Evolutionary conservation across 2,797 vertebrate genomes (phyloP).

Genomic region (Aulostomus chinensis): DNA sequence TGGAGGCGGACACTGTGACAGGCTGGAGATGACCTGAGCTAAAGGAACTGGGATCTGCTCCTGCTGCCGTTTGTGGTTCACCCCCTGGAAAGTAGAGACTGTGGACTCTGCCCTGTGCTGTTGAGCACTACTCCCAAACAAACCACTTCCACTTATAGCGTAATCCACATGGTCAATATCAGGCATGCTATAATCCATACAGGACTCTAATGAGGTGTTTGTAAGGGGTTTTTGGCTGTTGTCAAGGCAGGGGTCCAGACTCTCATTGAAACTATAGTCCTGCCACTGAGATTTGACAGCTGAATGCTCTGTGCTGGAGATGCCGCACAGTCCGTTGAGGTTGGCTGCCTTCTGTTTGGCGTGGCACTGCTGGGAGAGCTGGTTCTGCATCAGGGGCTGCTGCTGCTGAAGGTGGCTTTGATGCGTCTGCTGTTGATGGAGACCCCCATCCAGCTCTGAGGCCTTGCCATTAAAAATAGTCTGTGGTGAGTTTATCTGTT

Average conservation of each 20-base stretch:
- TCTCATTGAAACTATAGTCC: slow-evolving; percentile 46
- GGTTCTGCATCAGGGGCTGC: slow-evolving; percentile 42
- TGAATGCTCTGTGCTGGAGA: background rate
- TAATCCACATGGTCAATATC: slow-evolving; percentile 26
- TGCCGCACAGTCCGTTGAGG: slow-evolving; percentile 44
- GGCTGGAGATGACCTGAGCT: slow-evolving; percentile 67
- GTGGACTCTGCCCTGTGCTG: slow-evolving; percentile 46
- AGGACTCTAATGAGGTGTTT: slow-evolving; percentile 40
- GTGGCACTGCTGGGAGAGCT: slow-evolving; percentile 42
- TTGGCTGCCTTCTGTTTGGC: slow-evolving; percentile 48
- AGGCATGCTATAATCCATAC: slow-evolving; percentile 60
- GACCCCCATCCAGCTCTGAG: slow-evolving; percentile 23
- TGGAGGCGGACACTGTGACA: slow-evolving; percentile 67
- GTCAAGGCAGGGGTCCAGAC: slow-evolving; percentile 44
- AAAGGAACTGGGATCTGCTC: slow-evolving; percentile 44
- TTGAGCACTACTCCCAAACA: slow-evolving; percentile 36
- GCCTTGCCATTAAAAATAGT: slow-evolving; percentile 37
- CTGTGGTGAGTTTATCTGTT: slow-evolving; percentile 41
- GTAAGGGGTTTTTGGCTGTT: slow-evolving; percentile 56
- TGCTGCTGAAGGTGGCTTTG: slow-evolving; percentile 56
- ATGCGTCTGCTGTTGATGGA: slow-evolving; percentile 21
- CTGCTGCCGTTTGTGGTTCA: slow-evolving; percentile 45
- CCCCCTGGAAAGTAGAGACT: slow-evolving; percentile 54
- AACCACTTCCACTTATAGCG: slow-evolving; percentile 11
- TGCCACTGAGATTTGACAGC: slow-evolving; percentile 58